These are phyloP conservation scores for Norana najaformis DNA, from an alignment of 2,888 invertebrate genomes.

Conservation along the genomic window DNA sequence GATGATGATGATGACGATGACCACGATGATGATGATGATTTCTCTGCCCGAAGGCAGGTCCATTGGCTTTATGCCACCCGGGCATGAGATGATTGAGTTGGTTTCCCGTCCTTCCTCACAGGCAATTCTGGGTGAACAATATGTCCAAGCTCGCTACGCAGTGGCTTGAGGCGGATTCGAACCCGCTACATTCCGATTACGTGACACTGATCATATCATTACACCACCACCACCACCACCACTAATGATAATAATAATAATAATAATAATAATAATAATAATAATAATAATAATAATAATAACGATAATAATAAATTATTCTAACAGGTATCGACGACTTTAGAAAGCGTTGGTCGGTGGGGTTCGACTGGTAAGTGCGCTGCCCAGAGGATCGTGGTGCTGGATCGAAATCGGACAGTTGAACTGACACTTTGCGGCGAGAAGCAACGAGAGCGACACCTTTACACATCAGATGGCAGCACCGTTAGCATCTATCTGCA, in stretches of 20 bases:
- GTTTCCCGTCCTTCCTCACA: too few species aligned
- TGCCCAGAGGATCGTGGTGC: background rate
- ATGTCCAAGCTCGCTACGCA: too few species aligned
- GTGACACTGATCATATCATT: too few species aligned
- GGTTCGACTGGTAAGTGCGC: background rate
- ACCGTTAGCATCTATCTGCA: background rate
- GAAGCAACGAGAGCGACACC: constrained; percentile 16
- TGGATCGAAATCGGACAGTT: background rate
- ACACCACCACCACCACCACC: too few species aligned
- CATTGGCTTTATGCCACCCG: too few species aligned
- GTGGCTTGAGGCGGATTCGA: too few species aligned
- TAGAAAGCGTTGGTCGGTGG: background rate
- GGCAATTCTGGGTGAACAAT: too few species aligned
- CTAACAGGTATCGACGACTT: background rate
- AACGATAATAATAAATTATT: background rate
- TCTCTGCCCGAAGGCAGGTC: too few species aligned
- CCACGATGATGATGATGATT: too few species aligned
- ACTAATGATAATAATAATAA: background rate
- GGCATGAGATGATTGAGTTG: too few species aligned
- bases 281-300: background rate
- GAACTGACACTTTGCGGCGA: constrained; percentile 17
- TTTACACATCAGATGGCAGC: constrained; percentile 27
- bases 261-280: background rate
- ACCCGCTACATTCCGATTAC: too few species aligned
- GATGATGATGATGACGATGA: too few species aligned